These are phyloP conservation scores for Coelinius sp. DNA, from an alignment of 2,888 invertebrate genomes.

Conservation along the genomic window DNA sequence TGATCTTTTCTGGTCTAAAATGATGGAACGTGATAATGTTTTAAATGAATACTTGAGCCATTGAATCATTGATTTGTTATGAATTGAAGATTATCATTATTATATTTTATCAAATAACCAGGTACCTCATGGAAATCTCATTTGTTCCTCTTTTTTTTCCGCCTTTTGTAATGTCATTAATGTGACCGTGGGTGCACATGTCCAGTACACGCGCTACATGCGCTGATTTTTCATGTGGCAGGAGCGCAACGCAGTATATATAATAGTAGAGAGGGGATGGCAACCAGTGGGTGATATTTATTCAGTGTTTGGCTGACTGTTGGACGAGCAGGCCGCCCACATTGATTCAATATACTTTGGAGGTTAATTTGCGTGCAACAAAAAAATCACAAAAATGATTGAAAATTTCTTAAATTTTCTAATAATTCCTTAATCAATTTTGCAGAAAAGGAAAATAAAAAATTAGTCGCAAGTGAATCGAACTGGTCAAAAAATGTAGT, in stretches of 20 bases:
- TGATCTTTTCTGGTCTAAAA: too few species aligned
- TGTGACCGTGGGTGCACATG: constrained; percentile 26
- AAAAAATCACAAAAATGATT: not conserved
- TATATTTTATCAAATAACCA: not conserved
- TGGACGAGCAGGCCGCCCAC: constrained; percentile 45
- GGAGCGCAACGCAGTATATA: not conserved
- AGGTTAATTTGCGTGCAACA: not conserved
- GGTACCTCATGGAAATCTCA: not conserved
- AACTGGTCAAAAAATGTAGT: not conserved
- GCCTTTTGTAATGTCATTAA: not conserved
- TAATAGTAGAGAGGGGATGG: constrained; percentile 43
- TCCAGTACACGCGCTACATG: constrained; percentile 27
- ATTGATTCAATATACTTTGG: not conserved
- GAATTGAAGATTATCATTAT: too few species aligned
- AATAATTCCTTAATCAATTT: not conserved
- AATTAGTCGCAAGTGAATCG: not conserved
- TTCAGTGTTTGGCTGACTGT: constrained; percentile 59
- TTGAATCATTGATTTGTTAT: too few species aligned
- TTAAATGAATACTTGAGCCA: too few species aligned
- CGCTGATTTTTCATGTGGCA: not conserved
- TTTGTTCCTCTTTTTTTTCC: not conserved
- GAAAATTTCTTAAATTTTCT: not conserved
- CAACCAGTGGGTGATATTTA: constrained; percentile 47
- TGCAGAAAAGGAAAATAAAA: not conserved
- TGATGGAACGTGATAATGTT: too few species aligned